phyloP scores from a whole-genome alignment of 2,888 invertebrate species.

The Hipparchia sbordonii region DNA sequence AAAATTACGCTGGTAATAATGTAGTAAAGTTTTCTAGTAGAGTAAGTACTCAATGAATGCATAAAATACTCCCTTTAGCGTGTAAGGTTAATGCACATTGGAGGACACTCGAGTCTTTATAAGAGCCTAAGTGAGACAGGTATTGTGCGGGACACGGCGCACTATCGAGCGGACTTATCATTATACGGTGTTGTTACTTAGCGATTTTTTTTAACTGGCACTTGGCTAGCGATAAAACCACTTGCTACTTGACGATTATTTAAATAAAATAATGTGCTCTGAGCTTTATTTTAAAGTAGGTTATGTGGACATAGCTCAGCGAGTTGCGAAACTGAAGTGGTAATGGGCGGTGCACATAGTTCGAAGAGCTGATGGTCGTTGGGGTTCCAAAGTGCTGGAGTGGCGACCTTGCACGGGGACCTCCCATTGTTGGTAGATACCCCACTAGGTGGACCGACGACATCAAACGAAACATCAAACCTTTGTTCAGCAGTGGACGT shows the following conservation, averaged over 20 bases:
- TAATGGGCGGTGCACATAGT: too few species aligned
- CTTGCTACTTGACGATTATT: background rate
- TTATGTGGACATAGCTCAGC: background rate
- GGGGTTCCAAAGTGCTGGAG: too few species aligned
- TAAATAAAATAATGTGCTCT: too few species aligned
- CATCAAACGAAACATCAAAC: too few species aligned
- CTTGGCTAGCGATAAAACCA: too few species aligned
- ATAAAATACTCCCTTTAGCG: constrained; percentile 35
- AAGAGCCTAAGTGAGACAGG: constrained; percentile 37
- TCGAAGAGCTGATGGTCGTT: too few species aligned
- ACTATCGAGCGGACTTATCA: constrained; percentile 30
- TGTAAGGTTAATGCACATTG: constrained; percentile 40
- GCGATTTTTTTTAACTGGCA: background rate
- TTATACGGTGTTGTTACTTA: constrained; percentile 5
- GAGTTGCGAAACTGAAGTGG: too few species aligned
- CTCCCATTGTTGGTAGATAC: too few species aligned
- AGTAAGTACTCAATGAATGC: constrained; percentile 30
- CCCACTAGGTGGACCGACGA: too few species aligned
- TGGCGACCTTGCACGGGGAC: too few species aligned
- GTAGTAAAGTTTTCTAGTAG: constrained; percentile 18
- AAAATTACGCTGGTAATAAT: constrained; percentile 2
- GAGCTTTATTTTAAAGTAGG: background rate
- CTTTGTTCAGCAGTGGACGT: too few species aligned
- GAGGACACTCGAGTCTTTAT: constrained; percentile 31
- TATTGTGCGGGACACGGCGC: constrained; percentile 32